Evolutionary conservation across 2,797 vertebrate species (phyloP).

Genomic region (Xyrichtys novacula): DNA sequence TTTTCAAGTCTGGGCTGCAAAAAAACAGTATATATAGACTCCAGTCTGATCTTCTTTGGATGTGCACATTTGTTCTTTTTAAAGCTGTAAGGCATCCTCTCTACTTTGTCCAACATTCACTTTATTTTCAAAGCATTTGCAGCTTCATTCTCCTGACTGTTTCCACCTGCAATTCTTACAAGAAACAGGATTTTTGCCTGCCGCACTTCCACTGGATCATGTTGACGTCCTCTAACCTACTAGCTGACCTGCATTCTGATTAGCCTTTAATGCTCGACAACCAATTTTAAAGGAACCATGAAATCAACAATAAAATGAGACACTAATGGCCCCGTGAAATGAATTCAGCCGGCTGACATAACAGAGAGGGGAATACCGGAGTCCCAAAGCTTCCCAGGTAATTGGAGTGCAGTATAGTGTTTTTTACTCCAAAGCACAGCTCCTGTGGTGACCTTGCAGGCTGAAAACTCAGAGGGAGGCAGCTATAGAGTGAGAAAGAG

Average conservation of each 20-base stretch:
- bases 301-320: conserved; percentile 73
- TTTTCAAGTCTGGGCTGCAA: conserved; percentile 6
- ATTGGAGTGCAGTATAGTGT: conserved; percentile 73
- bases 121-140: conserved; percentile 9
- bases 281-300: conserved; percentile 58
- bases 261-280: conserved; percentile 46
- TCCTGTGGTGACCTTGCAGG: conserved; percentile 72
- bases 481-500: conserved; percentile 16
- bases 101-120: conserved; percentile 30
- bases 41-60: not conserved
- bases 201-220: conserved; percentile 5
- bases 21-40: conserved; percentile 12
- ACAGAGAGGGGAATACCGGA: conserved; percentile 75
- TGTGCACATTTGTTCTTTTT: conserved; percentile 12
- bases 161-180: conserved; percentile 13
- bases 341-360: conserved; percentile 66
- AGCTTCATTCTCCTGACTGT: conserved; percentile 20
- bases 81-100: conserved; percentile 15
- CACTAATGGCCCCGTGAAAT: conserved; percentile 74
- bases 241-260: conserved; percentile 50
- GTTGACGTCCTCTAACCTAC: conserved; percentile 16
- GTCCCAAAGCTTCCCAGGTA: conserved; percentile 78
- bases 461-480: conserved; percentile 51
- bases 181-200: conserved; percentile 15
- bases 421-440: conserved; percentile 66